Percentiles rank a stretch among this genome's conserved stretches.
phyloP scores from a whole-genome alignment of 2,797 vertebrate species.

The Pampus argenteus region DNA sequence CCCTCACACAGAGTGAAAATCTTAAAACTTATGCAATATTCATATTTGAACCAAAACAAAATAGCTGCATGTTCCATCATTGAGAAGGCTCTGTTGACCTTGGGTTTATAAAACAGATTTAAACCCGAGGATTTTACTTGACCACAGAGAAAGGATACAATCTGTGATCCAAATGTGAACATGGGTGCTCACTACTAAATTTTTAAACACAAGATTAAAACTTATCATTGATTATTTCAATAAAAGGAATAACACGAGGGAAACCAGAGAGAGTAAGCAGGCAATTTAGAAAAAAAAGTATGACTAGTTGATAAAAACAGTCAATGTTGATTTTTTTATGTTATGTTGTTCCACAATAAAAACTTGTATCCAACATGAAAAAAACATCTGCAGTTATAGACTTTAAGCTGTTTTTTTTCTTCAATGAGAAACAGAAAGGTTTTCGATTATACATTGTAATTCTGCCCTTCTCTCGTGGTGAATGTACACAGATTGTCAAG shows the following conservation, averaged over 20 bases:
- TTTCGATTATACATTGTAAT: conserved; percentile 73
- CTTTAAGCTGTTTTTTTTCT: conserved; percentile 39
- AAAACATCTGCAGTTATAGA: conserved; percentile 29
- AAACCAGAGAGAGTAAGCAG: not conserved
- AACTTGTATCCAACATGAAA: conserved; percentile 45
- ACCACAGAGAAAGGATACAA: not conserved
- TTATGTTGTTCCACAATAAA: too few species aligned
- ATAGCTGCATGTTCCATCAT: not conserved
- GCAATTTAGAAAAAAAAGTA: not conserved
- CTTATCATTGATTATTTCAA: not conserved
- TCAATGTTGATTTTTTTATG: not conserved
- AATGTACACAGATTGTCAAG: conserved; percentile 68
- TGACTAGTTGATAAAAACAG: too few species aligned
- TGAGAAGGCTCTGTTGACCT: not conserved
- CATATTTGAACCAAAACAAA: not conserved
- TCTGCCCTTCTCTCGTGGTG: conserved; percentile 55
- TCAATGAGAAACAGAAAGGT: conserved; percentile 66
- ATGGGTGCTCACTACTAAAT: not conserved
- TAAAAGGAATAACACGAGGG: not conserved
- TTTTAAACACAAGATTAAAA: not conserved
- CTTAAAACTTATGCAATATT: not conserved
- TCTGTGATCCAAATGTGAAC: conserved; percentile 1
- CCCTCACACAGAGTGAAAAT: not conserved
- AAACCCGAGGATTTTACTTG: not conserved
- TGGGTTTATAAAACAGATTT: not conserved